A percentile compares a stretch with the other conserved stretches of the same genome.
Conservation (phyloP, 2,888 invertebrate species). For the Drosophila infuscata region DNA sequence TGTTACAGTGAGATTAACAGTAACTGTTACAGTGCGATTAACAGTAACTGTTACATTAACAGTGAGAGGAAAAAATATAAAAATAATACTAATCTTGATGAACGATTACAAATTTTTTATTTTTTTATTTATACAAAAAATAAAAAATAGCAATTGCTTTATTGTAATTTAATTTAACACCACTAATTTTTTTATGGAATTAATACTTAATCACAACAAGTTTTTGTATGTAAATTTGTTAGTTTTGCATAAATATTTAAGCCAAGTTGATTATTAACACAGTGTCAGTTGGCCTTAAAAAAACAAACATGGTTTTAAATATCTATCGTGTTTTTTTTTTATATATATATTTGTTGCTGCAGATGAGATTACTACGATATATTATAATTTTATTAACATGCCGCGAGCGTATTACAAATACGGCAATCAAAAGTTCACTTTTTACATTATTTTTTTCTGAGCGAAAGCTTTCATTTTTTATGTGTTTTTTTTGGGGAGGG, state of each 20-base stretch:
- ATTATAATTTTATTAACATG: background rate
- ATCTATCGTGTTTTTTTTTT: background rate
- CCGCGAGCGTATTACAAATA: slow-evolving; percentile 22
- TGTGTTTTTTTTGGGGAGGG: slow-evolving; percentile 7
- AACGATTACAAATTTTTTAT: background rate
- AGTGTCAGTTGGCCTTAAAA: background rate
- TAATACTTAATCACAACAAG: background rate
- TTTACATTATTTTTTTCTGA: background rate
- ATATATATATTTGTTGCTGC: background rate
- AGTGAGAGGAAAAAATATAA: background rate
- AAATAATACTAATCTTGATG: background rate
- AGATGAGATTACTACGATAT: background rate
- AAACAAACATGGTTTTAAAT: background rate
- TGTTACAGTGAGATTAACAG: background rate
- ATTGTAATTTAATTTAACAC: background rate
- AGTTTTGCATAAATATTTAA: background rate
- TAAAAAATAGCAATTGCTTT: background rate
- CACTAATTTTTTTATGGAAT: background rate
- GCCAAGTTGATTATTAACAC: background rate
- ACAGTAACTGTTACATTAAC: too few relatives aligned
- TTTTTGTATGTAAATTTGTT: background rate
- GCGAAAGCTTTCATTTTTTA: background rate
- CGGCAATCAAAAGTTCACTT: background rate
- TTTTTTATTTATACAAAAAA: background rate
- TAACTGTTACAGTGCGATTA: background rate